Conservation (phyloP, 2,797 vertebrate species). For the Chaetodon trifasciatus region DNA sequence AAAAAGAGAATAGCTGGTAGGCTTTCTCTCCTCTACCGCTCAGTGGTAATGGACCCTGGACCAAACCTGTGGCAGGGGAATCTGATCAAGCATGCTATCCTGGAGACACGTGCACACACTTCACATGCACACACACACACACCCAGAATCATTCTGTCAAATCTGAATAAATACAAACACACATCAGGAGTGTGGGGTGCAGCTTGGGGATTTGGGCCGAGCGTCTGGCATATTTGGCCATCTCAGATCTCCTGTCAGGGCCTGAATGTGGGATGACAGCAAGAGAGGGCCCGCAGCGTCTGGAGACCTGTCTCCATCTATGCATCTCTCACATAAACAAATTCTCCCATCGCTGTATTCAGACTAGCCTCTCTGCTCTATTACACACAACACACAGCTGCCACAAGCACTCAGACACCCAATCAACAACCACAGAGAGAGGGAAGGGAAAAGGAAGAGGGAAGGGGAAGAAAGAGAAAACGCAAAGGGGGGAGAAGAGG, state of each 20-base stretch:
- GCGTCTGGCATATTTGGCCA: constrained; percentile 89
- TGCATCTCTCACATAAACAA: constrained; percentile 99
- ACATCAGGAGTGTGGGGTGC: constrained; percentile 72
- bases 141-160: constrained; percentile 77
- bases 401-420: constrained; percentile 99
- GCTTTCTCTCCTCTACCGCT: constrained; percentile 72
- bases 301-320: constrained; percentile 96
- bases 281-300: constrained; percentile 86
- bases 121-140: constrained; percentile 75
- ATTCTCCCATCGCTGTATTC: constrained; percentile 99
- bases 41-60: constrained; percentile 83
- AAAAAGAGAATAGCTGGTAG: constrained; percentile 73
- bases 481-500: constrained; percentile 47
- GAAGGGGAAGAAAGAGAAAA: constrained; percentile 58
- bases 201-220: constrained; percentile 82
- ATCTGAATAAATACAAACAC: constrained; percentile 85
- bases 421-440: constrained; percentile 96
- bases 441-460: constrained; percentile 56
- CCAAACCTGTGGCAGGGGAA: constrained; percentile 69
- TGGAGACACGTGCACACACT: constrained; percentile 42
- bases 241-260: constrained; percentile 93
- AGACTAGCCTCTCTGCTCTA: constrained; percentile 99
- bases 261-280: constrained; percentile 94
- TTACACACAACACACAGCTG: constrained; percentile 99
- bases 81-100: constrained; percentile 77